Evolutionary conservation across 2,888 invertebrate species (phyloP).

Genomic region (Eugnorisma glareosa): DNA sequence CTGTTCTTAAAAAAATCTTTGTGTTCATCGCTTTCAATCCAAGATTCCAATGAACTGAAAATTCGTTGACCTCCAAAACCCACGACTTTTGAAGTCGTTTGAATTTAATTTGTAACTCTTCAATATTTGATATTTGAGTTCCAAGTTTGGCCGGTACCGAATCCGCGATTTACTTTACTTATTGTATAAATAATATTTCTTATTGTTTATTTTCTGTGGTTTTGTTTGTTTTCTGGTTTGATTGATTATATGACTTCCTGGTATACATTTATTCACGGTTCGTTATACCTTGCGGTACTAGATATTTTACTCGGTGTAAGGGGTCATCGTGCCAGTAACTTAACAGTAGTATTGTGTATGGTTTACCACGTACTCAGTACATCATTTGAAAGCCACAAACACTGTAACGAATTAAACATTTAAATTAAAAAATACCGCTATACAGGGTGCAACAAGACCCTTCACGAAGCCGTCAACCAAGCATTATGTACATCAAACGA

Average conservation of each 20-base stretch:
- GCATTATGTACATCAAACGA: too few relatives aligned
- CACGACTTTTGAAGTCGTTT: slow-evolving; percentile 53
- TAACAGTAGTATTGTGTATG: neutral
- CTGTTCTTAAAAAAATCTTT: slow-evolving; percentile 9
- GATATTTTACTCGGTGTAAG: neutral
- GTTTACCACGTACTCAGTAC: neutral
- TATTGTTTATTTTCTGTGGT: slow-evolving; percentile 45
- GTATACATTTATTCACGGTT: neutral
- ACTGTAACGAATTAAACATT: too few relatives aligned
- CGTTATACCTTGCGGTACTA: neutral
- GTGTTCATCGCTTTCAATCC: slow-evolving; percentile 27
- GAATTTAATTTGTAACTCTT: slow-evolving; percentile 69
- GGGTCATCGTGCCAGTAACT: neutral
- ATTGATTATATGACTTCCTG: slow-evolving; percentile 18
- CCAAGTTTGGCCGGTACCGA: slow-evolving; percentile 46
- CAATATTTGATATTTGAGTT: slow-evolving; percentile 69
- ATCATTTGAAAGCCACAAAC: neutral
- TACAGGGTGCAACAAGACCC: too few relatives aligned
- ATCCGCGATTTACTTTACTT: slow-evolving; percentile 31
- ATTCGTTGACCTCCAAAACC: slow-evolving; percentile 41
- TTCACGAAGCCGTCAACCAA: too few relatives aligned
- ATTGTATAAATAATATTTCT: slow-evolving; percentile 34
- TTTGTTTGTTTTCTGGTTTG: slow-evolving; percentile 21
- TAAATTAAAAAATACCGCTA: neutral
- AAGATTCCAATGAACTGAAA: slow-evolving; percentile 35